A percentile compares a stretch with the other conserved stretches of the same genome.
These are phyloP conservation scores for Parnassius glacialis DNA, from an alignment of 2,888 invertebrate genomes.

Conservation along the genomic window DNA sequence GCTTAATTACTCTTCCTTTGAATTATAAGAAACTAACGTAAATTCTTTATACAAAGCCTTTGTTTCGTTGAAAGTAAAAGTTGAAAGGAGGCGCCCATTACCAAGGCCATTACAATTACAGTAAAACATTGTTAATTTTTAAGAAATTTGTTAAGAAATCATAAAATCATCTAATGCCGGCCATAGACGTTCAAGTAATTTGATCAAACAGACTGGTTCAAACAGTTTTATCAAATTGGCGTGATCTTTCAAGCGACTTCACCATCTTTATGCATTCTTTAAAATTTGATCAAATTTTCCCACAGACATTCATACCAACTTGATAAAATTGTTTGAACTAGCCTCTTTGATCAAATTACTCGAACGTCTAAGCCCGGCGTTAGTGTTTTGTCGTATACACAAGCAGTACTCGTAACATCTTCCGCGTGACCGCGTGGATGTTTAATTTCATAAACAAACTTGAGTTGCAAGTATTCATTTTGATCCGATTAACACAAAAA, in stretches of 20 bases:
- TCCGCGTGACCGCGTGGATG: too few species aligned
- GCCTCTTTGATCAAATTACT: background rate
- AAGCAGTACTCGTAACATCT: too few species aligned
- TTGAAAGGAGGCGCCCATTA: slow-evolving; percentile 25
- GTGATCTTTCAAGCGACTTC: too few species aligned
- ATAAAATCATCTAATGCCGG: background rate
- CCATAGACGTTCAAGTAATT: background rate
- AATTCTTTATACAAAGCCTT: slow-evolving; percentile 31
- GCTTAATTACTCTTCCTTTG: slow-evolving; percentile 2
- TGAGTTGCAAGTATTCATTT: too few species aligned
- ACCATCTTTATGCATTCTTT: too few species aligned
- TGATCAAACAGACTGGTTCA: background rate
- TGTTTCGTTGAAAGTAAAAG: slow-evolving; percentile 67
- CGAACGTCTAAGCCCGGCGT: background rate
- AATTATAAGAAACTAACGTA: slow-evolving; percentile 15
- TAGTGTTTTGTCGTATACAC: too few species aligned
- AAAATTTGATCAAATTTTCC: too few species aligned
- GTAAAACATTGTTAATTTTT: slow-evolving; percentile 10
- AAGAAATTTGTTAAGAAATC: background rate
- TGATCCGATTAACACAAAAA: too few species aligned
- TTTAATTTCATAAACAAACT: too few species aligned
- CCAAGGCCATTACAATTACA: slow-evolving; percentile 14
- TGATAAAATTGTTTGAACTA: too few species aligned
- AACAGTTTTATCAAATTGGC: too few species aligned
- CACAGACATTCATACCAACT: too few species aligned